Evolutionary conservation across 1,140 invertebrate species (phyloP).

Genomic region (Diachasma alloeum): DNA sequence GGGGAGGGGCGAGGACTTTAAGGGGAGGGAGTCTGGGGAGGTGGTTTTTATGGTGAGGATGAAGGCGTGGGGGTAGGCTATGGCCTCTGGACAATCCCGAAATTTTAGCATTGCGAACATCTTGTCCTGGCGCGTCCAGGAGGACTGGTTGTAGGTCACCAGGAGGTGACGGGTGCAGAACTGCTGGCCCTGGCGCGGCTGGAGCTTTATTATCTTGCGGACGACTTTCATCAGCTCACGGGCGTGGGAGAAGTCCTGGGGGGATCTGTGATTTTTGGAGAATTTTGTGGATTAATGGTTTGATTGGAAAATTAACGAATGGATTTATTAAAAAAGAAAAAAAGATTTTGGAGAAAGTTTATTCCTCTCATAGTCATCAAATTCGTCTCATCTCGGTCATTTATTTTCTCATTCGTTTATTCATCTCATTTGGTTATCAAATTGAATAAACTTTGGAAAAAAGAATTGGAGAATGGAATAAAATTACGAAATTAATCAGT

Average conservation of each 20-base stretch:
- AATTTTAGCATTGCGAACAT: slow-evolving; percentile 60
- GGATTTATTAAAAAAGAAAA: no score
- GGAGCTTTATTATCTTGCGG: slow-evolving; percentile 57
- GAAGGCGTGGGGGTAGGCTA: slow-evolving; percentile 52
- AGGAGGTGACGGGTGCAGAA: slow-evolving; percentile 58
- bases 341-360: no score
- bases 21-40: background rate
- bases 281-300: no score
- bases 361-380: no score
- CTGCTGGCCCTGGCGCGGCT: slow-evolving; percentile 55
- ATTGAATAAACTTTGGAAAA: no score
- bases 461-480: no score
- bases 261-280: no score
- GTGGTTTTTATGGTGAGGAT: slow-evolving; percentile 50
- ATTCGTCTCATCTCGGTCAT: no score
- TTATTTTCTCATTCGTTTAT: no score
- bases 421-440: no score
- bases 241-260: slow-evolving; percentile 43
- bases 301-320: no score
- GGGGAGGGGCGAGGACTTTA: background rate
- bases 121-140: slow-evolving; percentile 58
- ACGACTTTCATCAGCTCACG: slow-evolving; percentile 61
- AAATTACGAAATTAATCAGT: no score
- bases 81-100: slow-evolving; percentile 42
- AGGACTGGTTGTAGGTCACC: slow-evolving; percentile 53